These are phyloP conservation scores for Monoplex corrugatus DNA, from an alignment of 2,888 invertebrate species.

Conservation along the genomic window DNA sequence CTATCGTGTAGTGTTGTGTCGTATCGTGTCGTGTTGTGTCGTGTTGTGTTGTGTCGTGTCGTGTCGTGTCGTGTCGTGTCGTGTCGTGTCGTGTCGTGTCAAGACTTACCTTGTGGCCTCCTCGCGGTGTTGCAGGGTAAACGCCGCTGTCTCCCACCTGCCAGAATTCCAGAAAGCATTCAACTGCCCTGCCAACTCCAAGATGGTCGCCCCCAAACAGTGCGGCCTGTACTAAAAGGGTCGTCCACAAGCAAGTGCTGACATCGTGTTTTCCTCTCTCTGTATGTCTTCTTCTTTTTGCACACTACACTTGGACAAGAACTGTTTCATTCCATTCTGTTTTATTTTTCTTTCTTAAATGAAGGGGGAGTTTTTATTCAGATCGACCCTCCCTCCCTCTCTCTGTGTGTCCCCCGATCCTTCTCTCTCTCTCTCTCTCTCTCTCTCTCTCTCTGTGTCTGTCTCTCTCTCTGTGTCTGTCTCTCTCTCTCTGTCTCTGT, in stretches of 20 bases:
- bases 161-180: slow-evolving; percentile 58
- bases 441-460: too few relatives aligned
- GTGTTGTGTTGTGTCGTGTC: not conserved
- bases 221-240: slow-evolving; percentile 52
- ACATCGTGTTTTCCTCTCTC: too few relatives aligned
- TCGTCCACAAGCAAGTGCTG: not conserved
- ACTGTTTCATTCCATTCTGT: not conserved
- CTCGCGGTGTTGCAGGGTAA: slow-evolving; percentile 43
- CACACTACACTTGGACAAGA: not conserved
- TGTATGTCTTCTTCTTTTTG: not conserved
- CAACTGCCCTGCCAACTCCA: slow-evolving; percentile 52
- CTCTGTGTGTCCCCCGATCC: too few relatives aligned
- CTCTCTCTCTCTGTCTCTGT: not conserved
- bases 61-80: not conserved
- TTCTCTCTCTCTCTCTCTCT: too few relatives aligned
- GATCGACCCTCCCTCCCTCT: too few relatives aligned
- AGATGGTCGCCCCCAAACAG: slow-evolving; percentile 54
- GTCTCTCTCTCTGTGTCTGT: too few relatives aligned
- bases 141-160: slow-evolving; percentile 59
- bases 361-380: not conserved
- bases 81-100: not conserved
- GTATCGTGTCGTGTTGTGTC: not conserved
- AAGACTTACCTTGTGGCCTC: not conserved
- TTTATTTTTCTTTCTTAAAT: not conserved
- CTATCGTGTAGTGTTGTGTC: not conserved